These are phyloP conservation scores for Nerophis ophidion DNA, from an alignment of 2,113 vertebrate genomes.

Conservation along the genomic window DNA sequence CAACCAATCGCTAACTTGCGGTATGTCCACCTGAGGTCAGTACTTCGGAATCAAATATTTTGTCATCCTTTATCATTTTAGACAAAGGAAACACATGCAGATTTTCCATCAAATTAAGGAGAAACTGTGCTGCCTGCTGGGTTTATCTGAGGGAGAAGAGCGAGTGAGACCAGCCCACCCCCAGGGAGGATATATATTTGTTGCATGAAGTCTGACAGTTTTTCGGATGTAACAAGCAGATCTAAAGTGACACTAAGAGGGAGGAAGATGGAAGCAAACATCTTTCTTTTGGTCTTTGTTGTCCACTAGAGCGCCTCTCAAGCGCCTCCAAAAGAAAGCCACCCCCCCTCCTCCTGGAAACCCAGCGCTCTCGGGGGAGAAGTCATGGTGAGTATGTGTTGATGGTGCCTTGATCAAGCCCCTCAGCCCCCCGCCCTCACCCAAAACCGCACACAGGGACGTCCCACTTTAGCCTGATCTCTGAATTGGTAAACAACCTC, in stretches of 20 bases:
- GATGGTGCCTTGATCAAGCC: constrained; percentile 54
- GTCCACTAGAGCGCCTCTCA: constrained; percentile 35
- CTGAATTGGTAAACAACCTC: constrained; percentile 60
- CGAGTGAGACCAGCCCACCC: too few species aligned
- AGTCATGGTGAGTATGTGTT: constrained; percentile 14
- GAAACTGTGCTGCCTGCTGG: too few species aligned
- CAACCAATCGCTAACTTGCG: too few species aligned
- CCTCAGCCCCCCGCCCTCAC: constrained; percentile 43
- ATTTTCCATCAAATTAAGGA: too few species aligned
- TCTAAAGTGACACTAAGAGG: constrained; percentile 17
- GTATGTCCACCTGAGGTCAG: too few species aligned
- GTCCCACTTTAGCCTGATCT: constrained; percentile 52
- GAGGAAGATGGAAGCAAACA: constrained; percentile 23
- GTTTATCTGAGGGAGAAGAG: not conserved
- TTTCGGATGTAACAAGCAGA: constrained; percentile 6
- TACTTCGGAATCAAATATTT: too few species aligned
- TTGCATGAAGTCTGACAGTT: not conserved
- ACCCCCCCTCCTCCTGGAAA: not conserved
- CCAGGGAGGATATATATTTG: too few species aligned
- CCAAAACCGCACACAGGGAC: constrained; percentile 28
- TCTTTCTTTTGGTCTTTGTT: constrained; percentile 46
- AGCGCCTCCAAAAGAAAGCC: constrained; percentile 3
- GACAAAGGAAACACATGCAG: too few species aligned
- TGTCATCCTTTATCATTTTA: too few species aligned
- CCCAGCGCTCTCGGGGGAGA: constrained; percentile 33